Percentiles rank a stretch among this genome's conserved stretches.
Conservation (phyloP, 2,113 vertebrate genomes). For the Anguilla japonica region DNA sequence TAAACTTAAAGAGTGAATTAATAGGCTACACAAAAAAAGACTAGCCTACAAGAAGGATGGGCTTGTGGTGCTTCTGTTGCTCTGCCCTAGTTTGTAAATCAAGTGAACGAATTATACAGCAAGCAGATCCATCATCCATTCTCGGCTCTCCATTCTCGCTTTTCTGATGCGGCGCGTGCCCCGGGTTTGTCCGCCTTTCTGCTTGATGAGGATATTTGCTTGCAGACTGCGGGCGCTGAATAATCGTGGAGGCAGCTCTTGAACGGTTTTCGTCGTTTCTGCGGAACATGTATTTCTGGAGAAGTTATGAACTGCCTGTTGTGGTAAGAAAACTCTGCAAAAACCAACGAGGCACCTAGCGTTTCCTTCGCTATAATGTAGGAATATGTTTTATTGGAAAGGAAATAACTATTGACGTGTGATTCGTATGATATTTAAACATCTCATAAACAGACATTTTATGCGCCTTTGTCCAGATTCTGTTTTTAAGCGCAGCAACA, state of each 20-base stretch:
- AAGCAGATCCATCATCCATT: not conserved
- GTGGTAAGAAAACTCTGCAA: constrained; percentile 15
- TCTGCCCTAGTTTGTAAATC: not conserved
- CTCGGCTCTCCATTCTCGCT: not conserved
- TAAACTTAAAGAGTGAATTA: too few relatives aligned
- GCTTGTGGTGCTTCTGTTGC: not conserved
- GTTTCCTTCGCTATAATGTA: not conserved
- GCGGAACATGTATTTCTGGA: constrained; percentile 3
- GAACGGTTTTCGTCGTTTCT: not conserved
- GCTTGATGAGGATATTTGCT: not conserved
- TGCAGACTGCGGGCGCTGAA: not conserved
- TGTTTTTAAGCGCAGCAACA: constrained; percentile 24
- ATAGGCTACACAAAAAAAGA: too few relatives aligned
- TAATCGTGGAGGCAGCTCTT: not conserved
- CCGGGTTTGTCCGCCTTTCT: not conserved
- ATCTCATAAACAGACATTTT: not conserved
- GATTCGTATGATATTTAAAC: not conserved
- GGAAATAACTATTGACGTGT: not conserved
- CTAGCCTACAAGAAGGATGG: not conserved
- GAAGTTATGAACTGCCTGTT: not conserved
- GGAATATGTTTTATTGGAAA: too few relatives aligned
- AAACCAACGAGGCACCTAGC: not conserved
- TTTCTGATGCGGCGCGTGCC: not conserved
- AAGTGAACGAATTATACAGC: not conserved
- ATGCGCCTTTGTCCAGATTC: constrained; percentile 33